phyloP scores from a whole-genome alignment of 2,113 vertebrate genomes.

The Sakesphorus luctuosus region DNA sequence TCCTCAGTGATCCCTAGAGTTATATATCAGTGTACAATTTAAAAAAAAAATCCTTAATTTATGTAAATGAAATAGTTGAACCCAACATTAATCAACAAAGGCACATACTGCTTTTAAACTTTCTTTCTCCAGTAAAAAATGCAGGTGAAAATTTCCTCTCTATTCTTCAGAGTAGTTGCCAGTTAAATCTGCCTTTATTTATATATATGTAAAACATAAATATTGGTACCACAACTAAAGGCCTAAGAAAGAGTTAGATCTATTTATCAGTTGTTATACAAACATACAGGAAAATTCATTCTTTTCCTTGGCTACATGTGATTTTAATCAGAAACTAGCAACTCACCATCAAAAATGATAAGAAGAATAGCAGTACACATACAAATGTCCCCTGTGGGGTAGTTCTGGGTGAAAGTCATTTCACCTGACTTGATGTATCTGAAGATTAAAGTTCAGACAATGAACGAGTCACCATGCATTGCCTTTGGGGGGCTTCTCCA shows the following conservation, averaged over 20 bases:
- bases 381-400: neutral
- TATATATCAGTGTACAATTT: neutral
- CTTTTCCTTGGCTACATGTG: neutral
- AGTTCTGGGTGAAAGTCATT: neutral
- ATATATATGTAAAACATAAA: neutral
- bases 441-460: neutral
- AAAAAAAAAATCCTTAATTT: neutral
- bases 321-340: neutral
- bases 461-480: neutral
- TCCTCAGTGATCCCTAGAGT: neutral
- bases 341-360: neutral
- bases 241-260: neutral
- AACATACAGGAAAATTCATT: neutral
- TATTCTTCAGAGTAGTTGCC: neutral
- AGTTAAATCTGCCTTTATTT: neutral
- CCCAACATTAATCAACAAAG: neutral
- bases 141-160: neutral
- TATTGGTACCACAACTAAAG: neutral
- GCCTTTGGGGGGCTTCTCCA: neutral
- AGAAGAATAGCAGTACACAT: neutral
- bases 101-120: neutral
- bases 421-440: neutral
- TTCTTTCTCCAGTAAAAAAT: neutral
- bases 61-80: neutral
- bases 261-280: neutral